Percentiles rank a stretch among this genome's conserved stretches.
Evolutionary conservation across 2,888 invertebrate genomes (phyloP).

Genomic region (Drosophila fulvimacula): DNA sequence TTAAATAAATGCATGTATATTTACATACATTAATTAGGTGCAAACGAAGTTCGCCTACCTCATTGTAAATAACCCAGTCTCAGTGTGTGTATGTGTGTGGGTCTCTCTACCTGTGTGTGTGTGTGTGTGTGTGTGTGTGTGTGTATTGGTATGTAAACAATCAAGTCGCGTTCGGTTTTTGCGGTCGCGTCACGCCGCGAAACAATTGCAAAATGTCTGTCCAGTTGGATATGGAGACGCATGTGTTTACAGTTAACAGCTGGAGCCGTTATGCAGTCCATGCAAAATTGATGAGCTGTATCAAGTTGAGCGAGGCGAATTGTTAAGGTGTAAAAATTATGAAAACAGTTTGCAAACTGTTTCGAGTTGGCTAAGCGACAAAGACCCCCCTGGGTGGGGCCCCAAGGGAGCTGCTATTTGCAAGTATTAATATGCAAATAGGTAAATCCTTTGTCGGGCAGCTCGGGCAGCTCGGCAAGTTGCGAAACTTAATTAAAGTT

Average conservation of each 20-base stretch:
- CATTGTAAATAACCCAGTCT: conserved; percentile 2
- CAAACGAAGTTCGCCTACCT: conserved; percentile 6
- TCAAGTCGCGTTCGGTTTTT: background rate
- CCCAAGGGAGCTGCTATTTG: background rate
- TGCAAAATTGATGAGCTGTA: background rate
- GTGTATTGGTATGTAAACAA: conserved; percentile 2
- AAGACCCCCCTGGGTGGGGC: background rate
- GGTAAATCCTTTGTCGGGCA: background rate
- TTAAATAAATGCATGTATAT: conserved; percentile 13
- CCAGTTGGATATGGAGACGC: background rate
- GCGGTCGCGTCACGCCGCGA: conserved; percentile 10
- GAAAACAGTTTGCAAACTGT: conserved; percentile 3
- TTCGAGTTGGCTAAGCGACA: background rate
- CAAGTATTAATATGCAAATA: conserved; percentile 12
- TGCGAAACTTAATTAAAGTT: conserved; percentile 12
- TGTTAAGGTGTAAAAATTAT: conserved; percentile 1
- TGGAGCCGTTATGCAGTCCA: background rate
- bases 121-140: background rate
- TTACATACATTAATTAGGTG: conserved; percentile 15
- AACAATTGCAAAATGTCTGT: conserved; percentile 8
- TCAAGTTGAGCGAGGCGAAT: background rate
- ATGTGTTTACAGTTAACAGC: background rate
- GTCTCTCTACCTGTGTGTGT: background rate
- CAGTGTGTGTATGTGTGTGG: background rate
- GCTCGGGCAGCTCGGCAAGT: background rate